Percentiles rank a stretch among this genome's conserved stretches.
Conservation (phyloP, 2,797 vertebrate genomes). For the Periparus ater region DNA sequence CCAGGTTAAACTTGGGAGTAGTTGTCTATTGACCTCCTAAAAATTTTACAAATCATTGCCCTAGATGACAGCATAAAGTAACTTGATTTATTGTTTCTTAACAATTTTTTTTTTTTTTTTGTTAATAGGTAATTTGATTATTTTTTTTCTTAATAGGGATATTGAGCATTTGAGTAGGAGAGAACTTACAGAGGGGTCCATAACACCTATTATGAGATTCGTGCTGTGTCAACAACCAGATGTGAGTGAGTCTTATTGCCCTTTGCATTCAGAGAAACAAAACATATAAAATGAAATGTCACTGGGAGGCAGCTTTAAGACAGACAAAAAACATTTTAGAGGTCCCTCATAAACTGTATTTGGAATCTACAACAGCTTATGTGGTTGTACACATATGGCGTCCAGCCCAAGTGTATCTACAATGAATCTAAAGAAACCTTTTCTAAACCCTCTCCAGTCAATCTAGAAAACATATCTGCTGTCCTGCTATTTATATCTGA, state of each 20-base stretch:
- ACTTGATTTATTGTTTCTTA: too few species aligned
- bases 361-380: background rate
- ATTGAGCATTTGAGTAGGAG: background rate
- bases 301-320: background rate
- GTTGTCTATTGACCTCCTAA: background rate
- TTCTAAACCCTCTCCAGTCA: background rate
- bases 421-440: background rate
- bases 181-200: accelerated
- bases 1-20: background rate
- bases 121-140: background rate
- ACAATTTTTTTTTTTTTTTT: too few species aligned
- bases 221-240: accelerated
- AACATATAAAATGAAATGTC: background rate
- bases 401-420: background rate
- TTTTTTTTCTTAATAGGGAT: background rate
- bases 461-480: background rate
- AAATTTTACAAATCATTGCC: background rate
- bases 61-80: background rate
- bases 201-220: background rate
- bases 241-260: background rate
- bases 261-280: background rate
- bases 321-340: background rate
- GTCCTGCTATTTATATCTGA: background rate
- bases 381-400: background rate
- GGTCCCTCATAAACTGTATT: background rate